These are phyloP conservation scores for Simalia tracyae DNA, from an alignment of 2,797 vertebrate genomes.

Conservation along the genomic window DNA sequence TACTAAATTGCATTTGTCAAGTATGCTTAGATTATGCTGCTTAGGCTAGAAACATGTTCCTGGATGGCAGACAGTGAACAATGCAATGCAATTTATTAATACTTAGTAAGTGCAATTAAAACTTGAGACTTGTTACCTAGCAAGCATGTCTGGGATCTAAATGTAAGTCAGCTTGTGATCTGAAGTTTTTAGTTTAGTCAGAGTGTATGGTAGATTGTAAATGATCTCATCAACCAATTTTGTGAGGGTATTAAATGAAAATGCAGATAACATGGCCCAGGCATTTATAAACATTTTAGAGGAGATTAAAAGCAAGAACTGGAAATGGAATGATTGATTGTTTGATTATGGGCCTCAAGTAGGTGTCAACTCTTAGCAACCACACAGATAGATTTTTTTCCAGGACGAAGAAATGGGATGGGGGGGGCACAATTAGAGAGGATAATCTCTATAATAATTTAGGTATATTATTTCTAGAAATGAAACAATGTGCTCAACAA, in stretches of 20 bases:
- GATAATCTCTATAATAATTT: not conserved
- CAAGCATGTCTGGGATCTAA: not conserved
- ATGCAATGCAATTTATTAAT: too few species aligned
- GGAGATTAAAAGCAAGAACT: not conserved
- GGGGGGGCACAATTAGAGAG: not conserved
- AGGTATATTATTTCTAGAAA: constrained; percentile 18
- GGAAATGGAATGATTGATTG: not conserved
- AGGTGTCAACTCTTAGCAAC: not conserved
- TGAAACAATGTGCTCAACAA: constrained; percentile 25
- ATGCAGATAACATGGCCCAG: constrained; percentile 13
- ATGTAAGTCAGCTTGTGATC: not conserved
- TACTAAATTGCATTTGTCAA: not conserved
- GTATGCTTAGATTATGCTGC: not conserved
- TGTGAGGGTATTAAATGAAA: not conserved
- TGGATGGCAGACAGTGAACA: not conserved
- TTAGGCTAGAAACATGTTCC: not conserved
- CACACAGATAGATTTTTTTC: not conserved
- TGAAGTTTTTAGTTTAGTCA: not conserved
- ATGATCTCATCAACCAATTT: not conserved
- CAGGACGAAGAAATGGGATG: not conserved
- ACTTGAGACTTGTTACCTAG: not conserved
- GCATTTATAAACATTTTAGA: not conserved
- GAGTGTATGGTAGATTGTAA: not conserved
- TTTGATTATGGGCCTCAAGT: not conserved
- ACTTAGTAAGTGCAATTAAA: not conserved